phyloP scores from a whole-genome alignment of 2,797 vertebrate species.

The Meda fulgida region DNA sequence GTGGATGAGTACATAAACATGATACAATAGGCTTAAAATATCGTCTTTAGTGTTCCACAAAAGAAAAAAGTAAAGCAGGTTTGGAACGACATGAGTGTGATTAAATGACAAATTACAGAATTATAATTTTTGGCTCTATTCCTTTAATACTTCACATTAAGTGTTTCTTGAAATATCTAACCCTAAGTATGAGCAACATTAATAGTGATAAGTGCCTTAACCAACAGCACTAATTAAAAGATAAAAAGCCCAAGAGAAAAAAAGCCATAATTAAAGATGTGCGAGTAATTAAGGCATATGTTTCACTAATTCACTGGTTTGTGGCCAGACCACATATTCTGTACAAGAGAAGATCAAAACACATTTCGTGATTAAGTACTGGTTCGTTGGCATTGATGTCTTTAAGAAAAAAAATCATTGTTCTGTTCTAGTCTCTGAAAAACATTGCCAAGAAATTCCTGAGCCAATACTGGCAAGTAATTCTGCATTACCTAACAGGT shows the following conservation, averaged over 20 bases:
- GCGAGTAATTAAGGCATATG: conserved; percentile 30
- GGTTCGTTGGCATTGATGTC: conserved; percentile 3
- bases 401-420: background rate
- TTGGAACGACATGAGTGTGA: background rate
- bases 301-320: conserved; percentile 39
- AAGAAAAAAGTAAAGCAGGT: background rate
- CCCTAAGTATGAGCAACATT: background rate
- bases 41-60: background rate
- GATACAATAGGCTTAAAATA: background rate
- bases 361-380: conserved; percentile 11
- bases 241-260: conserved; percentile 15
- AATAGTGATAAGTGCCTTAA: background rate
- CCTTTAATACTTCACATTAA: background rate
- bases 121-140: background rate
- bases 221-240: conserved; percentile 25
- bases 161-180: background rate
- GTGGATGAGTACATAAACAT: background rate
- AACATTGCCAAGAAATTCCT: conserved; percentile 8
- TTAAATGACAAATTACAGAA: background rate
- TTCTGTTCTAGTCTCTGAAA: conserved; percentile 18
- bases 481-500: conserved; percentile 22
- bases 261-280: conserved; percentile 26
- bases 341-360: conserved; percentile 19
- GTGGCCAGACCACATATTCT: conserved; percentile 26
- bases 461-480: background rate